These are phyloP conservation scores for Pterostichus niger DNA, from an alignment of 2,888 invertebrate species.

Conservation along the genomic window DNA sequence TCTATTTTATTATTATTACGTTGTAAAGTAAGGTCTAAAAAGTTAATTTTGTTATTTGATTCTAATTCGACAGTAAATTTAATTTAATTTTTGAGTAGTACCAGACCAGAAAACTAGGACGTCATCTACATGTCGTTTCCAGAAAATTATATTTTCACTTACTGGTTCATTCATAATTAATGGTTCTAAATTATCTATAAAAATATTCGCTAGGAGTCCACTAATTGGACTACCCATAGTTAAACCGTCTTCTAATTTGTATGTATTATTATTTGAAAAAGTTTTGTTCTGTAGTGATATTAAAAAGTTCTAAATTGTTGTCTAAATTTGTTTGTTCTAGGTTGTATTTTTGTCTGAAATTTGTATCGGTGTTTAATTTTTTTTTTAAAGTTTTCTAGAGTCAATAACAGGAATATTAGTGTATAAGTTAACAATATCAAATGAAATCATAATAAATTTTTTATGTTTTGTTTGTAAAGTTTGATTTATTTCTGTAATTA, in stretches of 20 bases:
- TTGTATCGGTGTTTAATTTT: not conserved
- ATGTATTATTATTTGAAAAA: not conserved
- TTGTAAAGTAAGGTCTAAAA: no score
- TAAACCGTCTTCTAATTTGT: constrained; percentile 8
- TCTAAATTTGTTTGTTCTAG: no score
- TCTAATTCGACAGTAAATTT: no score
- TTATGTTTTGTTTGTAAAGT: not conserved
- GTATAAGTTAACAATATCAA: constrained; percentile 2
- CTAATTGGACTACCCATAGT: not conserved
- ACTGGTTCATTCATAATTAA: not conserved
- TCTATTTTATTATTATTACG: no score
- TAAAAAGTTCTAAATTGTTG: not conserved
- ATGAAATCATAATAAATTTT: not conserved
- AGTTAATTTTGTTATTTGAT: no score
- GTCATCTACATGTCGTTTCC: not conserved
- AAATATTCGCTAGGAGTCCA: not conserved
- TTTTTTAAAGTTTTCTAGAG: no score
- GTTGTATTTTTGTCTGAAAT: constrained; percentile 2
- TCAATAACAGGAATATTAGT: not conserved
- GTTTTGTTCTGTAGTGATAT: constrained; percentile 2
- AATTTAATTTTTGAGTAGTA: no score
- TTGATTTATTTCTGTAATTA: not conserved
- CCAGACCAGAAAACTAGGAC: not conserved
- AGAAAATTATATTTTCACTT: not conserved
- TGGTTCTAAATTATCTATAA: not conserved